Evolutionary conservation across 2,113 vertebrate species (phyloP).

Genomic region (Psilopogon haemacephalus): DNA sequence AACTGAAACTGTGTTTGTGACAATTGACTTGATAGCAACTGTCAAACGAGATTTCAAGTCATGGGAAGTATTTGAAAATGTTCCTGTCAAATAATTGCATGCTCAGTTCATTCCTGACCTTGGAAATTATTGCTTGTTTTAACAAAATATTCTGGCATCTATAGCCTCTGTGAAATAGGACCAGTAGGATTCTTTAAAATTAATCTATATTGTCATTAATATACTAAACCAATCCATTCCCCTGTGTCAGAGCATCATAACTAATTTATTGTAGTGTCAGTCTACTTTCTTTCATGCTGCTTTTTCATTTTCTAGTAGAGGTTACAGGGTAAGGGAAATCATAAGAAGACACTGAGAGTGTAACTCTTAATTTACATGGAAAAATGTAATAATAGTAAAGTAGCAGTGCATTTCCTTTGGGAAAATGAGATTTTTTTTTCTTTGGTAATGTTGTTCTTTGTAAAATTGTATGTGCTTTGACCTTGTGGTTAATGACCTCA

Average conservation of each 20-base stretch:
- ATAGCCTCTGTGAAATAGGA: not conserved
- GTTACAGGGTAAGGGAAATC: slow-evolving; percentile 4
- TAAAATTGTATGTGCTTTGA: not conserved
- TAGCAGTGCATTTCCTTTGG: slow-evolving; percentile 16
- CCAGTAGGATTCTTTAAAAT: slow-evolving; percentile 14
- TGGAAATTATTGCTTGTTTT: not conserved
- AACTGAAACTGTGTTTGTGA: not conserved
- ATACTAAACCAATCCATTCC: not conserved
- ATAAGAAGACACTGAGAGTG: slow-evolving; percentile 2
- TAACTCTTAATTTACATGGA: slow-evolving; percentile 13
- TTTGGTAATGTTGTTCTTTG: not conserved
- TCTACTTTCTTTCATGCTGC: slow-evolving; percentile 35
- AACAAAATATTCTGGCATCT: not conserved
- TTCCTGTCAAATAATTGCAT: not conserved
- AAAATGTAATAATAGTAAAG: slow-evolving; percentile 11
- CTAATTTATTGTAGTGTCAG: slow-evolving; percentile 27
- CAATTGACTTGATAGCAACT: not conserved
- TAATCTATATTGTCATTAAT: not conserved
- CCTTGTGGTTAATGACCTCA: slow-evolving; percentile 3
- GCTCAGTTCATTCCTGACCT: not conserved
- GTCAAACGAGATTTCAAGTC: not conserved
- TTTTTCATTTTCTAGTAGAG: slow-evolving; percentile 37
- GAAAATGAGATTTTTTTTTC: slow-evolving; percentile 26
- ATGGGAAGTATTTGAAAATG: not conserved
- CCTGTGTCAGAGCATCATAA: not conserved